Evolutionary conservation across 2,888 invertebrate species (phyloP).

Genomic region (Dione juno): DNA sequence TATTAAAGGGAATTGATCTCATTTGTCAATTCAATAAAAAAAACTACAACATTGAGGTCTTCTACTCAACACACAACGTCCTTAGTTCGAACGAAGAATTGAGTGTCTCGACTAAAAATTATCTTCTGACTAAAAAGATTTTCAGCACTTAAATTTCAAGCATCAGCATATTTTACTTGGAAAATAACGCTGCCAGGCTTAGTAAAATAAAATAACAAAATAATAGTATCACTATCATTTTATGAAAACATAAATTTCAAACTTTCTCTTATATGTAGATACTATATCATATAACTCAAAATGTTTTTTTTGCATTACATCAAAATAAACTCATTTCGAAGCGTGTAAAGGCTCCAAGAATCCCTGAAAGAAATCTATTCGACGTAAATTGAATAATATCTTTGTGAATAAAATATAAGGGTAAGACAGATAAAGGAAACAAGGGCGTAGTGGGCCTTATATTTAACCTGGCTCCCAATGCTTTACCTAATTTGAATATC

Average conservation of each 20-base stretch:
- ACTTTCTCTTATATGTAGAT: background rate
- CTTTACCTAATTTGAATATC: constrained; percentile 28
- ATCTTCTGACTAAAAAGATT: too few relatives aligned
- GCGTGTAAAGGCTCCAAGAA: constrained; percentile 26
- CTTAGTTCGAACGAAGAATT: too few relatives aligned
- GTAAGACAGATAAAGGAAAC: constrained; percentile 33
- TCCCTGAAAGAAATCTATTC: constrained; percentile 30
- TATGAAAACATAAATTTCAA: background rate
- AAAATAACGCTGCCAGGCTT: too few relatives aligned
- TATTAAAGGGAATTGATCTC: too few relatives aligned
- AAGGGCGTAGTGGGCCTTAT: constrained; percentile 30
- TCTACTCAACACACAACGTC: too few relatives aligned
- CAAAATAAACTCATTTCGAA: constrained; percentile 23
- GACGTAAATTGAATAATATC: constrained; percentile 33
- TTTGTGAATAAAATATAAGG: constrained; percentile 37
- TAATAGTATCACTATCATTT: background rate
- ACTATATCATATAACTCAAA: constrained; percentile 11
- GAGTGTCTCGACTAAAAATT: too few relatives aligned
- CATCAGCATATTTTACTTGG: too few relatives aligned
- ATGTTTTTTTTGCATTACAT: constrained; percentile 10
- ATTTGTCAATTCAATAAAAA: too few relatives aligned
- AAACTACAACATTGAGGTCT: too few relatives aligned
- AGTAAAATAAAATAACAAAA: background rate
- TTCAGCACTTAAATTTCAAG: too few relatives aligned
- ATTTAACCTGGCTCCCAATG: constrained; percentile 27